Percentiles rank a stretch among this genome's conserved stretches.
Evolutionary conservation across 2,888 invertebrate genomes (phyloP).

Genomic region (Apotomis turbidana): DNA sequence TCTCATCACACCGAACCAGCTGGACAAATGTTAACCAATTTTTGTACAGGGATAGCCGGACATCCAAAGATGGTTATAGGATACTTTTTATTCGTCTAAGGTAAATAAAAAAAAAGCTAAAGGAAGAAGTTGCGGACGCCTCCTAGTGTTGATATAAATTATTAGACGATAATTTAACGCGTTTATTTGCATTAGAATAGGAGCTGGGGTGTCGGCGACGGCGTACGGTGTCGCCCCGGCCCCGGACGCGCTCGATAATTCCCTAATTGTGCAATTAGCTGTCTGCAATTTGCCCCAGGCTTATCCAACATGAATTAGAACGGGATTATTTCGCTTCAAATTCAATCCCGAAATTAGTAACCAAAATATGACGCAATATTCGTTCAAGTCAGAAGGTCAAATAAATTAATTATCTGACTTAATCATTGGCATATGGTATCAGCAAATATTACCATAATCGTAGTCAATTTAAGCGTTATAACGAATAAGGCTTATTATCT

Average conservation of each 20-base stretch:
- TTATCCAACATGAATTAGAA: conserved; percentile 50
- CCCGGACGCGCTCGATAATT: conserved; percentile 79
- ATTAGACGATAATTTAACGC: conserved; percentile 52
- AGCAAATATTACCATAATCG: conserved; percentile 52
- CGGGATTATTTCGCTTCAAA: conserved; percentile 22
- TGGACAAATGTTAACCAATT: too few relatives aligned
- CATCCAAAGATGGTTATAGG: too few relatives aligned
- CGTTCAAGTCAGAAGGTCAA: conserved; percentile 1
- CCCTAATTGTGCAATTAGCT: conserved; percentile 79
- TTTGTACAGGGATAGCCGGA: too few relatives aligned
- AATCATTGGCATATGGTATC: conserved; percentile 33
- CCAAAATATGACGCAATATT: not conserved
- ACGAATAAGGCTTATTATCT: conserved; percentile 65
- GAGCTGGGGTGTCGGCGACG: conserved; percentile 49
- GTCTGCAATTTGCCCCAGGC: conserved; percentile 70
- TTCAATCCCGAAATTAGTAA: conserved; percentile 10
- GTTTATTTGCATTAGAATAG: conserved; percentile 76
- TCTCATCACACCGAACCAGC: too few relatives aligned
- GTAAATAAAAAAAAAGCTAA: too few relatives aligned
- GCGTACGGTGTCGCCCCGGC: conserved; percentile 75
- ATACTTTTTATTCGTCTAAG: too few relatives aligned
- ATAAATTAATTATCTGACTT: conserved; percentile 12
- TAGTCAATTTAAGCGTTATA: conserved; percentile 35
- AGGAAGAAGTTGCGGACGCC: too few relatives aligned
- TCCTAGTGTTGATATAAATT: conserved; percentile 25